Base-by-base conservation (phyloP, 2,113 vertebrate genomes). In the Tylochromis polylepis region DNA sequence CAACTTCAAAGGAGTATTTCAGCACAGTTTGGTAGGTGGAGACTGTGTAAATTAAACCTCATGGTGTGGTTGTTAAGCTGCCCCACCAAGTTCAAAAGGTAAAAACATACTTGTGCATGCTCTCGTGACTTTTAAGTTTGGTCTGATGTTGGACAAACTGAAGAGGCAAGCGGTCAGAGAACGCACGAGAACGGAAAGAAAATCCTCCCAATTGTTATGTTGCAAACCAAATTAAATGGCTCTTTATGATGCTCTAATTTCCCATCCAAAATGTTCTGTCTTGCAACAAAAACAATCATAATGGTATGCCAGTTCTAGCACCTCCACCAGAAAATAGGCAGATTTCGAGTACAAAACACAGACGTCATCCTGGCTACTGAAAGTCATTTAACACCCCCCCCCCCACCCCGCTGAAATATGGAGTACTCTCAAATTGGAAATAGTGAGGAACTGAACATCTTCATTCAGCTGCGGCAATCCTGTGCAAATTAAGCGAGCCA, bases 1-100 rank as follows among this genome's bases (percentile, higher is more conserved):
- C 65, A 86, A 93, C 95, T 92, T 95, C 95, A 95, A 95, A 94
- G 95, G 14, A 31, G 58, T 12, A 72, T 59, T 81, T 49, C 89
- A 75, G 87, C 84, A 92, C 90, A 91, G 94, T 93, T 89, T 90
- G 93, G 83, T 79, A 70, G 93, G 92, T 80, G 91, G 93, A 82
- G 87, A 79, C 46, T 77, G 87, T 90, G 87, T 82, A 89, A 95
- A 92, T 92, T 53, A 81, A 85, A 88, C 87, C 95, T 82, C 81
- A 87, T 94, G 92, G 38, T 92, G 82, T 49, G 36, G 79, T 82
- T 88, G 51, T 85, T 38, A 79, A 49, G 34, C 27, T 56, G 12
- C 27, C 51, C 62, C n/a, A 65, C 43, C 46, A 38, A 93, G 87
- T 90, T 91, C 43, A 90, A 87, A 91, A 91, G 72, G 79, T 89